Evolutionary conservation across 2,113 vertebrate species (phyloP), one percentile per base, ranked within the genome.

Genomic region (Nerophis ophidion): DNA sequence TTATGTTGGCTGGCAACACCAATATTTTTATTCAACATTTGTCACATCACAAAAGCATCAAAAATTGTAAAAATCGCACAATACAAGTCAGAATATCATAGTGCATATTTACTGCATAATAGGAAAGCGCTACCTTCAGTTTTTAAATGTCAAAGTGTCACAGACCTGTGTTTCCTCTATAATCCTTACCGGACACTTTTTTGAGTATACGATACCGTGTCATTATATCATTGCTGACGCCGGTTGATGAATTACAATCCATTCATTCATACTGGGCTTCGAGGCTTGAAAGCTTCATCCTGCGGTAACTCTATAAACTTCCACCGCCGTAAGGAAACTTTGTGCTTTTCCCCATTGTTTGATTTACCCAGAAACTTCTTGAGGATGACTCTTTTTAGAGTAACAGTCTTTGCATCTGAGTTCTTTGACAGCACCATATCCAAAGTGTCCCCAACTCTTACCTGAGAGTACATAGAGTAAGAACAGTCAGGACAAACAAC

Each of bases 391-490:
- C 96, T 88, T 93, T 93, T 96, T 54, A 97, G 83, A 19, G 82
- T 91, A 48, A 92, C 90, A 0, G 85, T 88, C 85, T 90, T 93
- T 6, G 83, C 87, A 60, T 93, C 92, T 67, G 80, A 88, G 61
- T 94, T 87, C 71, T 95, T 92, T 44, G 87, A 90, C 68, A 93
- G 8, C 40, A 98, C 66, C 57, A 95, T 72, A 84, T 99, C 97
- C 85, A 99, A 74, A 0, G 87, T 91, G 75, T 98, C 97, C 56
- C 95, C 97, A 15, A 91, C 84, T 87, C 93, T 98, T 45, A 99
- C 94, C 97, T 99, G 71, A 44, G 62, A 66, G 15, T 61, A 51
- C 2, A 59, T 46, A 48, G 26, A 26, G 26, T 26, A 26, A 26
- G 26, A 26, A 14, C 4, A 2, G 17, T 8, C 9, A 58, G 5